Evolutionary conservation across 2,797 vertebrate genomes (phyloP), one percentile per base, ranked within the genome.

Genomic region (Hipposideros larvatus): DNA sequence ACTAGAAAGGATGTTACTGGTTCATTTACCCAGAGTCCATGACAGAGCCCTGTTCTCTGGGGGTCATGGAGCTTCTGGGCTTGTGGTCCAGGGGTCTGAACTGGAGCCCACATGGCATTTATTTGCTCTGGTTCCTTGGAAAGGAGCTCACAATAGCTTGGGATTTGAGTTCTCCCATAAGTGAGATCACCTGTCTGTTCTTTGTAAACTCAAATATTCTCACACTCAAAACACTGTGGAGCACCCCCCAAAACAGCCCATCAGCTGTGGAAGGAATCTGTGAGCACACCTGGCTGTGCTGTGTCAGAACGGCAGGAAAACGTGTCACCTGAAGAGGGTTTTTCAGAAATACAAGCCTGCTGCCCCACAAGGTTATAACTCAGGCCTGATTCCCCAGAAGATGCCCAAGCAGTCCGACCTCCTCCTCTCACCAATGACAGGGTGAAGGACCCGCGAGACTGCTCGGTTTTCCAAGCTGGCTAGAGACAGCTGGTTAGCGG

Each of bases 391-490:
- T 26, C 3, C 1, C 34, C n/a, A 13, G 43, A 9, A 86, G 14
- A 43, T 13, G 15, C 5, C 0, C 6, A 24, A 6, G 21, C 0
- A 1, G 4, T 3, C 46, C 1, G 2, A 73, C 46, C 51, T 51
- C 59, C 34, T 75, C 18, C 51, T 11, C 26, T 48, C 10, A 22
- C 51, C 55, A 21, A 1, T 7, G 10, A 55, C 7, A 0, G 0
- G 10, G 41, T 26, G 4, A 15, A 26, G 21, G 21, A 48, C 28
- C 21, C 0, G 0, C 0, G 1, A 31, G 46, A 28, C n/a, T 4
- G 5, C 48, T 2, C 2, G 3, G 5, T 16, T 9, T n/a, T 28
- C 16, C 14, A 21, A 37, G 66, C 11, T 37, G 28, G 31, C 7
- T 26, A 51, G 26, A 0, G 11, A 41, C 9, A 22, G n/a, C 75